Percentiles rank a stretch among this genome's conserved stretches.
Evolutionary conservation across 2,113 vertebrate genomes (phyloP).

Genomic region (Perca fluviatilis): DNA sequence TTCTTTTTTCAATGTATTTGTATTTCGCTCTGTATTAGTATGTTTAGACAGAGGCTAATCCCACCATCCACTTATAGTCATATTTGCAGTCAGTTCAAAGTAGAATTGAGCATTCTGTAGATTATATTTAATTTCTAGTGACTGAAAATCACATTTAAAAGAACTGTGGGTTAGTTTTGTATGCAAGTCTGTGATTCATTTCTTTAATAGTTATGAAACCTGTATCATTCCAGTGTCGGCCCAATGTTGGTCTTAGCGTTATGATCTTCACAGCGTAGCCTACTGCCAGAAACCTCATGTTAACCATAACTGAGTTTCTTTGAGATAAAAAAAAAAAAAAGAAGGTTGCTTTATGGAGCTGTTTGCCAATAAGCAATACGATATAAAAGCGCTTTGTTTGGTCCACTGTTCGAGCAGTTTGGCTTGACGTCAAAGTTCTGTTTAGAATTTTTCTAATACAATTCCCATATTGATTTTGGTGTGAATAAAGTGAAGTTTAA

Average conservation of each 20-base stretch:
- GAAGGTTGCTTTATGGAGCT: slow-evolving; percentile 3
- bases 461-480: slow-evolving; percentile 24
- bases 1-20: neutral
- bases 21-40: neutral
- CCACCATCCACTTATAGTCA: neutral
- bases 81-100: neutral
- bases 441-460: slow-evolving; percentile 27
- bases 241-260: slow-evolving; percentile 18
- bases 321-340: neutral
- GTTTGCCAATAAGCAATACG: slow-evolving; percentile 45
- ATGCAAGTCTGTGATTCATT: neutral
- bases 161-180: slow-evolving; percentile 6
- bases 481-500: slow-evolving; percentile 50
- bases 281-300: slow-evolving; percentile 60
- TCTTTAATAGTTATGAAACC: slow-evolving; percentile 21
- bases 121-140: neutral
- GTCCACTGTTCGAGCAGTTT: slow-evolving; percentile 4
- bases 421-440: slow-evolving; percentile 7
- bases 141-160: slow-evolving; percentile 15
- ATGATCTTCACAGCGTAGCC: slow-evolving; percentile 49
- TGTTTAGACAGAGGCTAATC: neutral
- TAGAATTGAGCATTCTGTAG: neutral
- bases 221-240: slow-evolving; percentile 56
- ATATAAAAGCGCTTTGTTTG: slow-evolving; percentile 6
- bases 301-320: slow-evolving; percentile 16